Base-by-base conservation (phyloP, 2,797 vertebrate genomes). In the Geotrypetes seraphini region DNA sequence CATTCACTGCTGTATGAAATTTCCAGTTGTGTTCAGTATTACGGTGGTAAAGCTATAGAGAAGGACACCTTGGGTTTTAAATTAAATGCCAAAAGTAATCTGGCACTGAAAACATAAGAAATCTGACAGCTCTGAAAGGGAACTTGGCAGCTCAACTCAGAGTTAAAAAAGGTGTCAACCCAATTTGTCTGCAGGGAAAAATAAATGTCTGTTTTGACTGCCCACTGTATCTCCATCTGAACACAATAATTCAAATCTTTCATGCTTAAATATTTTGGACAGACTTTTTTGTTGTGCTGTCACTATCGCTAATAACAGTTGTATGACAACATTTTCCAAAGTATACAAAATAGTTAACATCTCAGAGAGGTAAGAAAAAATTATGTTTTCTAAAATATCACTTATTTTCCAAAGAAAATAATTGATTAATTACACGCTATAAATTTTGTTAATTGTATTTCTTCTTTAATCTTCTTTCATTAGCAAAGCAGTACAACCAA, bases 71-170 rank as follows among this genome's bases (percentile, higher is more conserved):
- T 33, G 13, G 35, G 4, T 12, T 28, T 35, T 21, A 46, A 37
- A 10, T 29, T 31, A 25, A 41, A 25, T 41, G 17, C 35, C 13
- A 37, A 11, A 26, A 47, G 17, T 10, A 19, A 31, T 10, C 29
- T 16, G 1, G 0, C 8, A 12, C 1, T 2, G 8, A 12, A 41
- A 47, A 20, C 1, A 19, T 33, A 22, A 28, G 17, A 5, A 12
- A 14, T 25, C 12, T 25, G 22, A 33, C 11, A 36, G 14, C 1
- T 26, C 18, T 18, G 22, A 28, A 38, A 25, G 2, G 34, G 40
- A 20, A 1, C 19, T 23, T 8, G n/a, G 2, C 12, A 29, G 2
- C 3, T 30, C 3, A 15, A 3, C 16, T 24, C 2, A 26, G 12
- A 28, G 2, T 39, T n/a, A 29, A 31, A 5, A 7, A 27, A 11